These are phyloP conservation scores for Aphelocoma californica DNA, from an alignment of 2,797 vertebrate species.

Conservation along the genomic window DNA sequence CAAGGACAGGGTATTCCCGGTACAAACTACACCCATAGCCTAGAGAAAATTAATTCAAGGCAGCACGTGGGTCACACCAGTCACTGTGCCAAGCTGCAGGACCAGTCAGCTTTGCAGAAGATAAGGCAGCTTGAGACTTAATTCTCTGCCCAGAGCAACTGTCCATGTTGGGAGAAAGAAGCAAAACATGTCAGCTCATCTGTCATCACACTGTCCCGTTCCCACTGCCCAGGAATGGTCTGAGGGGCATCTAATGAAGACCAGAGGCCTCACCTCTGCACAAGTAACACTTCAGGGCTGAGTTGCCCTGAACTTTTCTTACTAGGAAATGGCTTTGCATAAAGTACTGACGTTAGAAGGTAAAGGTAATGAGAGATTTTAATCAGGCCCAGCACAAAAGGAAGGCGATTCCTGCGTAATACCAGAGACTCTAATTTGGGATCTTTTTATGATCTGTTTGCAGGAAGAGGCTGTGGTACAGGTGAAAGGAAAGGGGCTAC, in stretches of 20 bases:
- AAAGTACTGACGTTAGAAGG: neutral
- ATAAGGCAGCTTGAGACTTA: neutral
- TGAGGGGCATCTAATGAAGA: neutral
- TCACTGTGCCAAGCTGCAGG: neutral
- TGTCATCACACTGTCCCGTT: neutral
- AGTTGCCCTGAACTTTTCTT: neutral
- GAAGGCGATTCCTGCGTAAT: neutral
- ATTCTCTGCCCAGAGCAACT: neutral
- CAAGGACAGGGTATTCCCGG: neutral
- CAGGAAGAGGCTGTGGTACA: neutral
- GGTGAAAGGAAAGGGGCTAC: neutral
- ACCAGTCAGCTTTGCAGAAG: neutral
- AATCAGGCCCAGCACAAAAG: neutral
- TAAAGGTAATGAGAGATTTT: slow-evolving; percentile 23
- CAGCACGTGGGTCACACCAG: neutral
- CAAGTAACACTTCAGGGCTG: neutral
- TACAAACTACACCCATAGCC: neutral
- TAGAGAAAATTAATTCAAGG: slow-evolving; percentile 22
- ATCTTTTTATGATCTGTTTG: neutral
- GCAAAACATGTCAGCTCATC: neutral
- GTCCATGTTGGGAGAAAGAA: neutral
- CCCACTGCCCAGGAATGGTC: neutral
- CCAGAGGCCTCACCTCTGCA: neutral
- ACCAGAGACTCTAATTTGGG: neutral
- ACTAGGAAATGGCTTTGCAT: slow-evolving; percentile 9